Evolutionary conservation across 1,140 invertebrate genomes (phyloP), one percentile per base, ranked within the genome.

Genomic region (Augochlora pura): DNA sequence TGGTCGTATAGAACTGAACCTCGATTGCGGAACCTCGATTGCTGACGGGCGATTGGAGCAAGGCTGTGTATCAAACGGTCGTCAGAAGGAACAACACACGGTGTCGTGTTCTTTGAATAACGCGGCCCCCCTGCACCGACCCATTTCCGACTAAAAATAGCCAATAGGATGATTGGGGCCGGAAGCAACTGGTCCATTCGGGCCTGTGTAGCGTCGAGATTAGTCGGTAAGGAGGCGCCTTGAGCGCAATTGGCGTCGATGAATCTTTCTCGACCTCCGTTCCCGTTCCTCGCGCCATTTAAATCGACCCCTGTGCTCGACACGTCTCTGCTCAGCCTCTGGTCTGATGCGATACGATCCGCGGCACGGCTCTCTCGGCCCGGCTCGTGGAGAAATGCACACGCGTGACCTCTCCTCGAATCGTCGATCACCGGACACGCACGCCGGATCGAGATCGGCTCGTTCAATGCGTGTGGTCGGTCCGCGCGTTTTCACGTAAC

Each of bases 81-180:
- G 62, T 49, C 70, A 67, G 70, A 82, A 79, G 78, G 78, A 75
- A 79, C 74, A 78, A 82, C 74, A 82, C 74, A 62, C 60, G 62
- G 42, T n/a, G 54, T n/a, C 67, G 46, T 68, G 54, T 46, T 73
- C 69, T 81, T 66, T 88, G 87, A 88, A 88, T 86, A 57, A 84
- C 86, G 32, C 81, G 80, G 87, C 86, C 90, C 88, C 89, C 89
- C 83, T 72, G 75, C 69, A 87, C 85, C 88, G 91, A 91, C 89
- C 91, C 89, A 93, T 92, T 92, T 92, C 88, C 87, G 86, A 81
- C 91, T 93, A 93, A 92, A 92, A 93, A 93, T 93, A 93, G 90
- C 90, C 88, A 91, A 92, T 92, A 89, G 90, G 87, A 93, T 92
- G 89, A 93, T 92, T 90, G 88, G 83, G 76, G 81, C 79, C 86